Base-by-base conservation (phyloP, 2,888 invertebrate genomes). In the Cephus pulcher region DNA sequence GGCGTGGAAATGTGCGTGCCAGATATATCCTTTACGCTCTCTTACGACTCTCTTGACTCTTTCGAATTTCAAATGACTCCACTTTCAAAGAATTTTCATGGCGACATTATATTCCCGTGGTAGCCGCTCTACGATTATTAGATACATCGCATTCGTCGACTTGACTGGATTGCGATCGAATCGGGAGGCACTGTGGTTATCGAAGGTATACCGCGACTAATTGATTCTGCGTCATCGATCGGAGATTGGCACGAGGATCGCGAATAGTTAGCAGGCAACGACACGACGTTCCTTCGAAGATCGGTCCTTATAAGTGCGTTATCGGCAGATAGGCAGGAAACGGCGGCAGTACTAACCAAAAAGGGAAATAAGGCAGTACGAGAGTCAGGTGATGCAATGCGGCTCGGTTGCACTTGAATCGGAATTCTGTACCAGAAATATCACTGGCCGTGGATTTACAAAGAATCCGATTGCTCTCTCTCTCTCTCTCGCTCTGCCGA, bases 1-100 rank as follows among this genome's bases (percentile, higher is more conserved):
- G 78, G 84, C 85, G 88, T 86, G 86, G 87, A 90, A 90, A 90
- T 84, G 84, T 85, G 86, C 84, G 87, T 89, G 88, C 89, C 90
- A 90, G 89, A 89, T 89, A 56, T 56, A 90, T 89, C 86, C 87
- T 87, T 88, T 85, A 81, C 84, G 83, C 80, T 83, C 84, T 81
- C 86, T 87, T 84, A 85, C 82, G 83, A 81, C 86, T 87, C 83
- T 71, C 85, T 85, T 85, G 83, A 83, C 71, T 71, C 33, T 34
- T 33, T 34, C 33, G 71, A 71, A 71, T 56, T 56, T 23, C 23
- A 23, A 56, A 56, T 56, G 56, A 23, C 56, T 56, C 56, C 23
- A 23, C 56, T 56, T 23, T 56, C 56, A 23, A 56, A 56, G 56
- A 56, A 56, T 23, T 56, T 56, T 56, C 56, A 56, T 56, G 23